Conservation (phyloP, 2,888 invertebrate species). For the Eucriotettix oculatus region DNA sequence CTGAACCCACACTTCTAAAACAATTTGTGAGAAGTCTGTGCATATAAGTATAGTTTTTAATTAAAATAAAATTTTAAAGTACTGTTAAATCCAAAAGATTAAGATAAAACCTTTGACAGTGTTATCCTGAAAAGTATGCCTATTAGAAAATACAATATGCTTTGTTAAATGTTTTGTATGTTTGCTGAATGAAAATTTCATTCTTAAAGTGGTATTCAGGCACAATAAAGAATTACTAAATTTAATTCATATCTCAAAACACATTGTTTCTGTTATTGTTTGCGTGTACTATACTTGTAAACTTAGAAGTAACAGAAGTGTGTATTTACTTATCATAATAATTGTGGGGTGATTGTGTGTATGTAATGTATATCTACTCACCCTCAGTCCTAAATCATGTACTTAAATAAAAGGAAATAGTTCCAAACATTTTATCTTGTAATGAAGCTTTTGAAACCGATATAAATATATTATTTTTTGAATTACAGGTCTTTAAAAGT, state of each 20-base stretch:
- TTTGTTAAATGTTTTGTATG: not conserved
- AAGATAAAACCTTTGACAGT: not conserved
- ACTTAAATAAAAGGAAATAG: conserved; percentile 4
- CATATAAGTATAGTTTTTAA: not conserved
- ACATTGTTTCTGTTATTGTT: not conserved
- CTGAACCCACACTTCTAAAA: not conserved
- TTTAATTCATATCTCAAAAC: conserved; percentile 4
- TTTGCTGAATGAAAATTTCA: not conserved
- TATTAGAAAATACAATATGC: conserved; percentile 1
- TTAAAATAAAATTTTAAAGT: not conserved
- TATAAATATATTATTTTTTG: not conserved
- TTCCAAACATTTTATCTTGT: not conserved
- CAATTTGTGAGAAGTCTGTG: not conserved
- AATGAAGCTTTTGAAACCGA: not conserved
- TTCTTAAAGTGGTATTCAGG: not conserved
- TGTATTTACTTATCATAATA: conserved; percentile 4
- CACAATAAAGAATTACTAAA: no score
- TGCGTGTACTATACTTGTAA: not conserved
- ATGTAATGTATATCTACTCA: conserved; percentile 5
- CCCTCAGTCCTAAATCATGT: conserved; percentile 5
- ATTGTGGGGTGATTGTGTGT: conserved; percentile 9
- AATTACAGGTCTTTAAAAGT: not conserved
- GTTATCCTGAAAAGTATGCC: not conserved
- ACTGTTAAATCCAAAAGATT: not conserved
- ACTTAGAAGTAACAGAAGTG: conserved; percentile 6